phyloP scores from a whole-genome alignment of 2,797 vertebrate genomes.

The Rhynchotus rufescens region DNA sequence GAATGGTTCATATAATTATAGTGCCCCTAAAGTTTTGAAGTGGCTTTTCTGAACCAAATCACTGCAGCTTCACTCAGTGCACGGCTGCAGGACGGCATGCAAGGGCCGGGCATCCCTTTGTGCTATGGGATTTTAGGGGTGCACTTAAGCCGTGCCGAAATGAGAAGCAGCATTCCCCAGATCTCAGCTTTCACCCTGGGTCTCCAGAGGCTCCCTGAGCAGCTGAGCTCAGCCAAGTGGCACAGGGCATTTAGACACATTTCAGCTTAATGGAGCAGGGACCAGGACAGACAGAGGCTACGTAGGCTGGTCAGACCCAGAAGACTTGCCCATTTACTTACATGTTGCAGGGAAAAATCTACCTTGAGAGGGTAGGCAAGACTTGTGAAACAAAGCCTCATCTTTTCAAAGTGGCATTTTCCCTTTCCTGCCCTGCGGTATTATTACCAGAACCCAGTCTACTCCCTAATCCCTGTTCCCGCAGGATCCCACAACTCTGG shows the following conservation, averaged over 20 bases:
- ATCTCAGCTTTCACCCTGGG: constrained; percentile 51
- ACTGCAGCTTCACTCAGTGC: not conserved
- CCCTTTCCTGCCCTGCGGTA: not conserved
- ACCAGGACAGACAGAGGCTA: not conserved
- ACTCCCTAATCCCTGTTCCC: constrained; percentile 50
- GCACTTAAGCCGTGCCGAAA: constrained; percentile 20
- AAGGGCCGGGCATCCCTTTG: not conserved
- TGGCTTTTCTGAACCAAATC: not conserved
- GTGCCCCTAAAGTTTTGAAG: not conserved
- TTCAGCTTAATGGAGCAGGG: not conserved
- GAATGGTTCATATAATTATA: not conserved
- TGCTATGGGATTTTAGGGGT: not conserved
- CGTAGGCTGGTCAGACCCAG: not conserved
- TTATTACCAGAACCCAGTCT: constrained; percentile 29
- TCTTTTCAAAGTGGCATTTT: not conserved
- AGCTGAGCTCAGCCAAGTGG: not conserved
- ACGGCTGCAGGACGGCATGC: not conserved
- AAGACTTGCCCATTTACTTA: not conserved
- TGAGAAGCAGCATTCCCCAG: constrained; percentile 27
- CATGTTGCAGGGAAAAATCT: not conserved
- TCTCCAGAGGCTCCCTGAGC: not conserved
- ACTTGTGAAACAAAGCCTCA: not conserved
- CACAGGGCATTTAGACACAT: not conserved
- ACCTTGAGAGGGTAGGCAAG: not conserved
- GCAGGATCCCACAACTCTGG: constrained; percentile 31